Evolutionary conservation across 1,140 invertebrate species (phyloP).

Genomic region (Bombus soroeensis): DNA sequence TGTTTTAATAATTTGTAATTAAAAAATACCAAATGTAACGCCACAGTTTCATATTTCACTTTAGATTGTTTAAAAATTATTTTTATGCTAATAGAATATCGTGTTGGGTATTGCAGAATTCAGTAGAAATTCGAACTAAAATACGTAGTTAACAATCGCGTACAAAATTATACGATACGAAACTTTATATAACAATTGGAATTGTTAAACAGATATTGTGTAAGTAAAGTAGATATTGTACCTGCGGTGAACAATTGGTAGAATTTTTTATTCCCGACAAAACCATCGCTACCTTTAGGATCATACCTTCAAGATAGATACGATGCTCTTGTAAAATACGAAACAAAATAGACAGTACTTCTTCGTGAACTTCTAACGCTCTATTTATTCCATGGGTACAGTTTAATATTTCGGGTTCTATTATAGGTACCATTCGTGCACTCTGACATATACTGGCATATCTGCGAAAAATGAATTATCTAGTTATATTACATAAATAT

Average conservation of each 20-base stretch:
- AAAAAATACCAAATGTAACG: background rate
- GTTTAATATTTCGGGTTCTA: slow-evolving; percentile 95
- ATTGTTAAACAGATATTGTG: background rate
- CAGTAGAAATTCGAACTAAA: too few relatives aligned
- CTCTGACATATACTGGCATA: slow-evolving; percentile 99
- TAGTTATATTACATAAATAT: background rate
- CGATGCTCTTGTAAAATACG: slow-evolving; percentile 96
- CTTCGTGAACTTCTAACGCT: slow-evolving; percentile 49
- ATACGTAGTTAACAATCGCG: background rate
- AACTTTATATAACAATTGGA: background rate
- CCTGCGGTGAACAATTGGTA: slow-evolving; percentile 68
- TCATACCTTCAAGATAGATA: slow-evolving; percentile 97
- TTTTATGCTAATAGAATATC: background rate
- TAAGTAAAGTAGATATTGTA: slow-evolving; percentile 11
- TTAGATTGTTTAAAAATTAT: background rate
- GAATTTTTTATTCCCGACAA: slow-evolving; percentile 86
- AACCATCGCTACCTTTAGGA: slow-evolving; percentile 99
- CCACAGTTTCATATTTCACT: background rate
- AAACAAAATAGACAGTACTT: slow-evolving; percentile 57
- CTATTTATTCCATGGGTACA: slow-evolving; percentile 88
- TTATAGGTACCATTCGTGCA: slow-evolving; percentile 97
- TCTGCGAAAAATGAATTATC: slow-evolving; percentile 79
- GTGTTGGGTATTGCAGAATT: background rate
- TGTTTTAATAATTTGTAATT: background rate
- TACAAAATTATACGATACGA: background rate